These are phyloP conservation scores for Caenorhabditis inopinata DNA, from an alignment of 1,140 invertebrate species.

Conservation along the genomic window DNA sequence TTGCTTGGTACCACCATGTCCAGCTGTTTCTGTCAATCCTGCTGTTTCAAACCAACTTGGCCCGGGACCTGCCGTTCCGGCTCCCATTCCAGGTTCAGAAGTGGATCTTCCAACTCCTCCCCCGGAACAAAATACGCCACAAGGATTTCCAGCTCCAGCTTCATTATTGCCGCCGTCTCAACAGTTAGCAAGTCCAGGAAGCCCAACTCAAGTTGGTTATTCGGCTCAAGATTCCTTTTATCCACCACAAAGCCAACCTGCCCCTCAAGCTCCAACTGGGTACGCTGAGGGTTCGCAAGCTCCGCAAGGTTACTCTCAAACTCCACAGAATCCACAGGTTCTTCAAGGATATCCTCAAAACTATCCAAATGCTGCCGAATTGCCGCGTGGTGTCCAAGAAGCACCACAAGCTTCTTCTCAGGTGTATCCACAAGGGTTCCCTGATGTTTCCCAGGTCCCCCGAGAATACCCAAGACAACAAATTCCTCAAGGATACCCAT, in stretches of 20 bases:
- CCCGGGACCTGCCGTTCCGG: neutral
- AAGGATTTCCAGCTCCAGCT: neutral
- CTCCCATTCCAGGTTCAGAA: neutral
- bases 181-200: neutral
- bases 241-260: neutral
- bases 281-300: too few relatives aligned
- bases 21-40: neutral
- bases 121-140: neutral
- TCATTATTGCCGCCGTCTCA: neutral
- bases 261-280: too few relatives aligned
- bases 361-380: too few relatives aligned
- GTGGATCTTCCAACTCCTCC: neutral
- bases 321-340: too few relatives aligned
- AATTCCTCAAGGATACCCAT: neutral
- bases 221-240: neutral
- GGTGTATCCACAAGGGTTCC: neutral
- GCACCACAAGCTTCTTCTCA: neutral
- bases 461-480: neutral
- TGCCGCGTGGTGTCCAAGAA: neutral
- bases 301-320: too few relatives aligned
- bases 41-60: neutral
- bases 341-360: too few relatives aligned
- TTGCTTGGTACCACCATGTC: neutral
- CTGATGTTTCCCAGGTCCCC: neutral
- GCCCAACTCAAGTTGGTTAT: neutral